phyloP scores from a whole-genome alignment of 2,113 vertebrate genomes.

The Hylia prasina region DNA sequence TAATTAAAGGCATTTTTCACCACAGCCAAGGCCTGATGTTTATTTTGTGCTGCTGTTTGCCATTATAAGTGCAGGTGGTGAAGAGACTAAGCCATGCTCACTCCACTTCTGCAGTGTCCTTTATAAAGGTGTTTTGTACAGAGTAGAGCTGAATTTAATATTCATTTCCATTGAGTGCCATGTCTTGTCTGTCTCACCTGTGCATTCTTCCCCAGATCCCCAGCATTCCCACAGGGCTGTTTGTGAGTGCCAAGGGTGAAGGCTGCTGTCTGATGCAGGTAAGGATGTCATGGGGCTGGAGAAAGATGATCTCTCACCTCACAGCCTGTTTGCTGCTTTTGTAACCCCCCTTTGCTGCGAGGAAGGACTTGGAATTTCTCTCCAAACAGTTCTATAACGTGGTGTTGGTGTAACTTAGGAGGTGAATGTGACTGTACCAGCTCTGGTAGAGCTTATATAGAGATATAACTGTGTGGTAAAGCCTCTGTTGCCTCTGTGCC shows the following conservation, averaged over 20 bases:
- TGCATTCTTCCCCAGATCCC: conserved; percentile 80
- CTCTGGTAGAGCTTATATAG: not conserved
- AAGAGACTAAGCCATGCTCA: not conserved
- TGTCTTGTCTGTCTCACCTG: conserved; percentile 27
- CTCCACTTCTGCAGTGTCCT: not conserved
- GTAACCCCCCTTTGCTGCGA: not conserved
- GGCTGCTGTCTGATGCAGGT: conserved; percentile 97
- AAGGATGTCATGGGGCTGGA: not conserved
- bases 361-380: not conserved
- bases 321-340: not conserved
- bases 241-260: conserved; percentile 92
- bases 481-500: not conserved
- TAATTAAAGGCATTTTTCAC: not conserved
- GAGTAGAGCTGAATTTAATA: not conserved
- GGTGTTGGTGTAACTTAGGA: not conserved
- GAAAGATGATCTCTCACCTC: not conserved
- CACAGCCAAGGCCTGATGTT: not conserved
- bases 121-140: not conserved
- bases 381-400: fast-evolving
- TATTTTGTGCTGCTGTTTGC: not conserved
- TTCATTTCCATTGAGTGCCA: not conserved
- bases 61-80: not conserved
- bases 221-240: conserved; percentile 91
- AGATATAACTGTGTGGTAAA: not conserved
- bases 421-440: not conserved